Evolutionary conservation across 2,888 invertebrate species (phyloP).

Genomic region (Heliconius sara): DNA sequence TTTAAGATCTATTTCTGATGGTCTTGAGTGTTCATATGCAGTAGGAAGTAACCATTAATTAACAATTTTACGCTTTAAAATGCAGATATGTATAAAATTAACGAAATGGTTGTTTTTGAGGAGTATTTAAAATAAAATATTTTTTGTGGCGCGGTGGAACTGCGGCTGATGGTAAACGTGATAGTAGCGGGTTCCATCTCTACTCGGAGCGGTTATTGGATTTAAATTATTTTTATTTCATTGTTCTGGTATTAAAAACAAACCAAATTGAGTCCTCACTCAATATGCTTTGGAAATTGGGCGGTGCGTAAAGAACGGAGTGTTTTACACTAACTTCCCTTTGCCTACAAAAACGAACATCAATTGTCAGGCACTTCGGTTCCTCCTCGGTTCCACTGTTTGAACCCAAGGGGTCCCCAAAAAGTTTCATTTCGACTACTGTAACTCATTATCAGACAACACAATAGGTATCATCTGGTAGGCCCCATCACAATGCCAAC

Average conservation of each 20-base stretch:
- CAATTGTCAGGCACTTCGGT: neutral
- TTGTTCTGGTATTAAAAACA: neutral
- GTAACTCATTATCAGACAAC: conserved; percentile 65
- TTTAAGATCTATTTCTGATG: conserved; percentile 1
- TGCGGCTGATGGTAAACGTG: too few species aligned
- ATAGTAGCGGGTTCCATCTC: neutral
- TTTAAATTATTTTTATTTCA: neutral
- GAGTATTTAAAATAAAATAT: conserved; percentile 24
- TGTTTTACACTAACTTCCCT: neutral
- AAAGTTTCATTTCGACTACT: conserved; percentile 64
- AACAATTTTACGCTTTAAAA: conserved; percentile 10
- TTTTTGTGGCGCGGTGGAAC: too few species aligned
- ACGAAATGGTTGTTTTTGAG: neutral
- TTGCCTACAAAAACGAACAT: neutral
- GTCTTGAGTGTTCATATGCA: conserved; percentile 3
- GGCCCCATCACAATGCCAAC: conserved; percentile 54
- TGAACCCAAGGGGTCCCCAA: conserved; percentile 50
- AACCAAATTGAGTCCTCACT: neutral
- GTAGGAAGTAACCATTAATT: conserved; percentile 15
- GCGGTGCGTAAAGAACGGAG: neutral
- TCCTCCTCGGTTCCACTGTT: conserved; percentile 33
- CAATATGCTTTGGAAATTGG: neutral
- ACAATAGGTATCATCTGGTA: conserved; percentile 71
- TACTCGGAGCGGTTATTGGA: neutral
- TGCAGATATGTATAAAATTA: neutral